phyloP scores from a whole-genome alignment of 1,140 invertebrate genomes.

The Drosophila carrolli region DNA sequence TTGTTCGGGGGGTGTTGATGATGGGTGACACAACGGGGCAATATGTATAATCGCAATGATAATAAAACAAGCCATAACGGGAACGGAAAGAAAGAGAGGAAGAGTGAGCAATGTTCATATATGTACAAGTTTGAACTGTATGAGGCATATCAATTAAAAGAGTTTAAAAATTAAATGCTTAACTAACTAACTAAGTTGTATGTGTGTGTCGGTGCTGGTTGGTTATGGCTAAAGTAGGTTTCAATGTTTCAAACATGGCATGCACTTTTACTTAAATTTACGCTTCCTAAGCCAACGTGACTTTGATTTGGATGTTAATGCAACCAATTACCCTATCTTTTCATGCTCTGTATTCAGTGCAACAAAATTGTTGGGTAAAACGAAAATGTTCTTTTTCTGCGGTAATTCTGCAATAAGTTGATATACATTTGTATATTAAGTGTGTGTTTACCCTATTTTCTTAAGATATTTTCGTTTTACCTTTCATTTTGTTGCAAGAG shows the following conservation, averaged over 20 bases:
- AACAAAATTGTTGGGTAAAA: constrained; percentile 14
- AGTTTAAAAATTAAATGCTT: constrained; percentile 47
- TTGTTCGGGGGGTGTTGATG: constrained; percentile 36
- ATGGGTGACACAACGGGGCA: constrained; percentile 62
- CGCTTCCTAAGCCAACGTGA: constrained; percentile 19
- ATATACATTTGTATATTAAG: too few species aligned
- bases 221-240: constrained; percentile 65
- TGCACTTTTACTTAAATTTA: constrained; percentile 57
- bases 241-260: constrained; percentile 69
- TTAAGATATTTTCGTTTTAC: background rate
- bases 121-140: constrained; percentile 27
- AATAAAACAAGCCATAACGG: constrained; percentile 49
- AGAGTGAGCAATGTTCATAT: constrained; percentile 14
- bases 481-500: constrained; percentile 4
- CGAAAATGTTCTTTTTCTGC: background rate
- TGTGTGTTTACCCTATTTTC: too few species aligned
- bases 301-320: constrained; percentile 17
- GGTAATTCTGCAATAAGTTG: too few species aligned
- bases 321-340: constrained; percentile 19
- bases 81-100: constrained; percentile 41
- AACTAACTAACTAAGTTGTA: constrained; percentile 47
- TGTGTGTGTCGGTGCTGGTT: constrained; percentile 19
- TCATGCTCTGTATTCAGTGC: background rate
- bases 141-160: constrained; percentile 55
- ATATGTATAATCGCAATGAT: constrained; percentile 55